Base-by-base conservation (phyloP, 2,888 invertebrate species). In the Hoplodrina ambigua region DNA sequence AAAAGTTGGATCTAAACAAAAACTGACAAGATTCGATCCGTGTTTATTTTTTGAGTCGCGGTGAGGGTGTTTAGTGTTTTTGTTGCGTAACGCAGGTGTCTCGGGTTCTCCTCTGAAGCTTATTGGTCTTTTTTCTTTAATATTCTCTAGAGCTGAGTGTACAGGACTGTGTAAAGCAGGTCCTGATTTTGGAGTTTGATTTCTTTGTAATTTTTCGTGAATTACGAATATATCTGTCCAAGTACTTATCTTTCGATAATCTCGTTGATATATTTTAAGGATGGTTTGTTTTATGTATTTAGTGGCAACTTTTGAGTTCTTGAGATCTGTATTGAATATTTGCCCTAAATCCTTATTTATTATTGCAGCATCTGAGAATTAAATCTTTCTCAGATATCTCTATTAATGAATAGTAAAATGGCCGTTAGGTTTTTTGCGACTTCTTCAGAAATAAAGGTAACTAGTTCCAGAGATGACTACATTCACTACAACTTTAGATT, bases 1-100 rank as follows among this genome's bases (percentile, higher is more conserved):
- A 68, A 74, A 74, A 72, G 69, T 74, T 79, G 69, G 69, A 69
- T 78, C 57, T 72, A 64, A 73, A 80, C 69, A 80, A 78, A 78
- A 83, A 75, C 80, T 77, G 80, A 80, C 78, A 80, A 73, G 73
- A 76, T 81, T 84, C 83, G 85, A 85, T 83, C 75, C 80, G 78
- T 87, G 86, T 86, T 87, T 85, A 86, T 87, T 87, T 88, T 90
- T 86, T 86, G 72, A 82, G 72, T 74, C 80, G 84, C 80, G 57
- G 68, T 65, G 65, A 77, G 74, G 82, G 86, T 89, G 83, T 89
- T 87, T 87, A 85, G 83, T 78, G 82, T 90, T 90, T 91, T 89
- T 89, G 87, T 87, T 87, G 93, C 91, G 93, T 94, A 94, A 92
- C 92, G 91, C 93, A 93, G 93, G 94, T 94, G 94, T 90, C 64